phyloP scores from a whole-genome alignment of 2,888 invertebrate species.

The Dasypogon diadema region DNA sequence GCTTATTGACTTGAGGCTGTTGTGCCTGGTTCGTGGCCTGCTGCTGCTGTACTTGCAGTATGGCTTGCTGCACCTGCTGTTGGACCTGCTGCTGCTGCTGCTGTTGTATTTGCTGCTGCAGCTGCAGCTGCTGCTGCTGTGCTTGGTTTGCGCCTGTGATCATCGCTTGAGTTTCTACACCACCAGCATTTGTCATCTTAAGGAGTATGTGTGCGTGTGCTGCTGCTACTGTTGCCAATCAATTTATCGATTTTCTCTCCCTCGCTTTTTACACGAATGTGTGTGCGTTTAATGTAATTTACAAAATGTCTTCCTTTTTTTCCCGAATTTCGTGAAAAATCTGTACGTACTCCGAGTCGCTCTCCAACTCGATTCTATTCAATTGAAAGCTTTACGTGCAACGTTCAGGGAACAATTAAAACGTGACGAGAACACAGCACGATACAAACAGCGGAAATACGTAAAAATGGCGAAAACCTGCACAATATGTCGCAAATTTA shows the following conservation, averaged over 20 bases:
- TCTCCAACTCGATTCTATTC: too few relatives aligned
- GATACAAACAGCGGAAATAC: slow-evolving; percentile 12
- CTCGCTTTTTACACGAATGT: neutral
- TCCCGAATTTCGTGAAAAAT: slow-evolving; percentile 3
- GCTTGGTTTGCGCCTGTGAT: slow-evolving; percentile 58
- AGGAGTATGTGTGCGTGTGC: neutral
- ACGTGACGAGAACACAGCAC: neutral
- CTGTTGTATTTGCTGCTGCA: slow-evolving; percentile 62
- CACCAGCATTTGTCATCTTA: slow-evolving; percentile 67
- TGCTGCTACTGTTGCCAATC: slow-evolving; percentile 6
- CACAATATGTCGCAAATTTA: neutral
- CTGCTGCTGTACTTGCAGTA: slow-evolving; percentile 56
- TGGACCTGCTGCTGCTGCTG: slow-evolving; percentile 61
- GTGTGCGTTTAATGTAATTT: slow-evolving; percentile 9
- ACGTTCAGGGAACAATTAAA: too few relatives aligned
- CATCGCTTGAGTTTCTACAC: slow-evolving; percentile 60
- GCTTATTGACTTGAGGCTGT: slow-evolving; percentile 76
- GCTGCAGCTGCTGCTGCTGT: slow-evolving; percentile 63
- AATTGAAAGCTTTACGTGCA: too few relatives aligned
- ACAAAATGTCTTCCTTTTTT: slow-evolving; percentile 24
- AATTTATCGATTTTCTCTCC: slow-evolving; percentile 46
- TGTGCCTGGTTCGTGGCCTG: slow-evolving; percentile 71
- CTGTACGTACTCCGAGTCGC: too few relatives aligned
- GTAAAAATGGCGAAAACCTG: slow-evolving; percentile 7
- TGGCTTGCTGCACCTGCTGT: slow-evolving; percentile 58